Conservation (phyloP, 2,888 invertebrate species). For the Caenorhabditis japonica region DNA sequence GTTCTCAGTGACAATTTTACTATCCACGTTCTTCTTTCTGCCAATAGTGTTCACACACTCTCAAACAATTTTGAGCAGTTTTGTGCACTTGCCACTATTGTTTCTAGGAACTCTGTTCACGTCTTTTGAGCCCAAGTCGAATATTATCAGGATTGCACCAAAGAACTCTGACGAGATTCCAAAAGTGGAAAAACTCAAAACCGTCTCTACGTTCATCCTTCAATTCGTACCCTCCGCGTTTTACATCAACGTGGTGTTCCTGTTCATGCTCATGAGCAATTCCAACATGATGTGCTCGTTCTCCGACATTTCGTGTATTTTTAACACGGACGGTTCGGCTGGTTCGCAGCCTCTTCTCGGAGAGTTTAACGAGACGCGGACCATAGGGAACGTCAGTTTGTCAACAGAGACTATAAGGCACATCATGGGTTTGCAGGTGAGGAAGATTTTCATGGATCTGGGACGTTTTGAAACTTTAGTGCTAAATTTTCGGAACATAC, state of each 20-base stretch:
- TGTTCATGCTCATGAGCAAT: slow-evolving; percentile 51
- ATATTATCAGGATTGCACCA: slow-evolving; percentile 53
- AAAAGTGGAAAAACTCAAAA: slow-evolving; percentile 21
- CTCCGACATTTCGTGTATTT: slow-evolving; percentile 56
- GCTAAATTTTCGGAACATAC: too few relatives aligned
- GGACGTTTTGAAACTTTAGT: too few relatives aligned
- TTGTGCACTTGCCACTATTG: slow-evolving; percentile 56
- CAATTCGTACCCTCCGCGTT: slow-evolving; percentile 55
- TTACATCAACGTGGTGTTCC: slow-evolving; percentile 46
- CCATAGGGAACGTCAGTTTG: slow-evolving; percentile 21
- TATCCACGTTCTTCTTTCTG: slow-evolving; percentile 49
- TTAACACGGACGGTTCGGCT: slow-evolving; percentile 37
- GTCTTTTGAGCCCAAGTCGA: slow-evolving; percentile 45
- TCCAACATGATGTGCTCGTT: slow-evolving; percentile 56
- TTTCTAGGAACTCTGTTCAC: slow-evolving; percentile 53
- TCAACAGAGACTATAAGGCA: slow-evolving; percentile 55
- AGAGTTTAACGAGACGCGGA: slow-evolving; percentile 21
- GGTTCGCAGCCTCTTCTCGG: slow-evolving; percentile 9
- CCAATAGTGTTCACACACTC: slow-evolving; percentile 58
- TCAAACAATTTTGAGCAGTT: slow-evolving; percentile 38
- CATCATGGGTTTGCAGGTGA: slow-evolving; percentile 57
- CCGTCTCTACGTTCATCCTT: slow-evolving; percentile 38
- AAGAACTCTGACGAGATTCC: slow-evolving; percentile 46
- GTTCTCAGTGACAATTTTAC: slow-evolving; percentile 35
- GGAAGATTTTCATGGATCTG: not conserved